Evolutionary conservation across 2,797 vertebrate species (phyloP), one percentile per base, ranked within the genome.

Genomic region (Crocodylus rhombifer): DNA sequence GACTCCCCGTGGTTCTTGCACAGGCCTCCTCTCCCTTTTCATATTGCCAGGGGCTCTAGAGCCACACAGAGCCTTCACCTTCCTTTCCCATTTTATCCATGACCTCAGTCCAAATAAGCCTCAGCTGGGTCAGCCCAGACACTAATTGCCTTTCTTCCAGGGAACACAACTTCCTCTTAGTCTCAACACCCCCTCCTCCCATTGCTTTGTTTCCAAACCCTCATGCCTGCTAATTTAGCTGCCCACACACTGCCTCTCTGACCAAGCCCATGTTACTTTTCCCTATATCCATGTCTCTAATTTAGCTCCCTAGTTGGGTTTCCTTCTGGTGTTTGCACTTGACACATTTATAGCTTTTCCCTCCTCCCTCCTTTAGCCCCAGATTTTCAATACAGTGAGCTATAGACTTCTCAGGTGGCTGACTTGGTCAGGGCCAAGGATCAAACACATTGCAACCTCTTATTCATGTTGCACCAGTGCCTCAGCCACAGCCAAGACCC

Each of bases 101-200:
- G 69, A 36, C 26, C 60, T 81, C 77, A 81, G 62, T 56, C 11
- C 88, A 95, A 79, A 86, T 18, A 84, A 94, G 20, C 23, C 33
- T 5, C 28, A 84, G 25, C 21, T 26, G 90, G 67, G 16, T 6
- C 0, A 1, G 76, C 30, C 23, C 55, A 84, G 36, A 89, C 13
- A 77, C 26, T 25, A 1, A 1, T n/a, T 42, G 89, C n/a, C 21
- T 82, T 86, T 82, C 60, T 84, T 81, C 20, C 30, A 83, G 61
- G 18, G 25, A 60, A 71, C 69, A 71, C 18, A 2, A 5, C 14
- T 57, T 18, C 0, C 25, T 55, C 55, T 76, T 51, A 51, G 65
- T 60, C 7, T 21, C 36, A 1, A 0, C 56, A 64, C n/a, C 12
- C 36, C 57, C 79, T 26, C 36, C 77, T 13, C 36, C 80, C 1